Evolutionary conservation across 1,140 invertebrate genomes (phyloP).

Genomic region (Procambarus clarkii): DNA sequence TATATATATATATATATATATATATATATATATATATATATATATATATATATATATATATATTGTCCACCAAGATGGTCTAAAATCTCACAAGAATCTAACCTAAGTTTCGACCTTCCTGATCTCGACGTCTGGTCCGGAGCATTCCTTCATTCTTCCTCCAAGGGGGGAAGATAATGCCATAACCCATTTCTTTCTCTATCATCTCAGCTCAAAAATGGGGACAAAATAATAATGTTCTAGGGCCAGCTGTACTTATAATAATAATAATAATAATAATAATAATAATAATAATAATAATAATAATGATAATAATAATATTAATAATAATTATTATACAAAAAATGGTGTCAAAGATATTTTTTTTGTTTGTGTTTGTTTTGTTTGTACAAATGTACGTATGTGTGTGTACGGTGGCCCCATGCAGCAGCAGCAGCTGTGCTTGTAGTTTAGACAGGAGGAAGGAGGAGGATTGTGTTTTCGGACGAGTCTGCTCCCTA

Average conservation of each 20-base stretch:
- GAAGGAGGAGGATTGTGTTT: not conserved
- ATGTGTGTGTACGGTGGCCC: too few species aligned
- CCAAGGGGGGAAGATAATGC: conserved; percentile 19
- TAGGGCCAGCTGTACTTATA: not conserved
- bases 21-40: too few species aligned
- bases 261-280: not conserved
- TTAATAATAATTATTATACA: too few species aligned
- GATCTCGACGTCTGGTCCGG: conserved; percentile 20
- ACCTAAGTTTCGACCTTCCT: conserved; percentile 8
- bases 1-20: too few species aligned
- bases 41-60: too few species aligned
- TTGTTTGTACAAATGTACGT: too few species aligned
- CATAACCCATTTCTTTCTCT: not conserved
- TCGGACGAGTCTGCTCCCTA: not conserved
- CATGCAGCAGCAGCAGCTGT: too few species aligned
- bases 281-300: not conserved
- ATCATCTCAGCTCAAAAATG: not conserved
- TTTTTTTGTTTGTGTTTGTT: too few species aligned
- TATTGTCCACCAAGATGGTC: too few species aligned
- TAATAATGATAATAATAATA: not conserved
- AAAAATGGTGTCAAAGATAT: not conserved
- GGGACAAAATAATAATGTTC: not conserved
- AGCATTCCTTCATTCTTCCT: not conserved
- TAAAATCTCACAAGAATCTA: conserved; percentile 3
- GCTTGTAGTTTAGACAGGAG: not conserved